A percentile compares a stretch with the other conserved stretches of the same genome.
These are phyloP conservation scores for Hemithea aestivaria DNA, from an alignment of 2,888 invertebrate species.

Conservation along the genomic window DNA sequence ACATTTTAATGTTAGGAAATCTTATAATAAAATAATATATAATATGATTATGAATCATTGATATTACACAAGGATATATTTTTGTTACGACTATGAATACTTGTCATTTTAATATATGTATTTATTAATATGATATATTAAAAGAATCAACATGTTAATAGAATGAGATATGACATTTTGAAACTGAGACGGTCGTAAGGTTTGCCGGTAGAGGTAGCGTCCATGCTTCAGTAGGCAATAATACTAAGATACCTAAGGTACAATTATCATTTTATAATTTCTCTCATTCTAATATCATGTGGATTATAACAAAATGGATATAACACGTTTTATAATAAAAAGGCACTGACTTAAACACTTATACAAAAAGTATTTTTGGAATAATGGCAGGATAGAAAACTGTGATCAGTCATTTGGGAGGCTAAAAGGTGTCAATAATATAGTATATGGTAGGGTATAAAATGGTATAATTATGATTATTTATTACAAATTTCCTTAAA, in stretches of 20 bases:
- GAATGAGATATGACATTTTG: too few species aligned
- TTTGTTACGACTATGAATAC: conserved; percentile 21
- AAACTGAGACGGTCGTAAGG: too few species aligned
- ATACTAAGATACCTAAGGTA: too few species aligned
- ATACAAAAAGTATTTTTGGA: conserved; percentile 39
- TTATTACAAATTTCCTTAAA: too few species aligned
- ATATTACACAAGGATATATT: conserved; percentile 16
- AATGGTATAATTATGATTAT: too few species aligned
- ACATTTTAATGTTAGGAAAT: conserved; percentile 15
- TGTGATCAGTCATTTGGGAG: conserved; percentile 26
- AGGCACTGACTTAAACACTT: conserved; percentile 61
- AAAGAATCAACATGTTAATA: too few species aligned
- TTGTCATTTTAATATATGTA: conserved; percentile 12
- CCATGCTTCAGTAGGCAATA: too few species aligned
- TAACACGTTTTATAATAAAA: conserved; percentile 45
- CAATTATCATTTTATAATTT: too few species aligned
- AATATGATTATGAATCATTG: conserved; percentile 15
- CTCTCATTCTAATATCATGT: too few species aligned
- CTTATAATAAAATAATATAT: conserved; percentile 1
- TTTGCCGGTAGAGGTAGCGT: too few species aligned
- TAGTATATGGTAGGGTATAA: too few species aligned
- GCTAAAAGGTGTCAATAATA: background rate
- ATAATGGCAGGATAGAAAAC: conserved; percentile 26
- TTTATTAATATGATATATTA: conserved; percentile 7
- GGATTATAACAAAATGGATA: conserved; percentile 8